Conservation (phyloP, 2,113 vertebrate genomes). For the Dasyornis broadbenti region DNA sequence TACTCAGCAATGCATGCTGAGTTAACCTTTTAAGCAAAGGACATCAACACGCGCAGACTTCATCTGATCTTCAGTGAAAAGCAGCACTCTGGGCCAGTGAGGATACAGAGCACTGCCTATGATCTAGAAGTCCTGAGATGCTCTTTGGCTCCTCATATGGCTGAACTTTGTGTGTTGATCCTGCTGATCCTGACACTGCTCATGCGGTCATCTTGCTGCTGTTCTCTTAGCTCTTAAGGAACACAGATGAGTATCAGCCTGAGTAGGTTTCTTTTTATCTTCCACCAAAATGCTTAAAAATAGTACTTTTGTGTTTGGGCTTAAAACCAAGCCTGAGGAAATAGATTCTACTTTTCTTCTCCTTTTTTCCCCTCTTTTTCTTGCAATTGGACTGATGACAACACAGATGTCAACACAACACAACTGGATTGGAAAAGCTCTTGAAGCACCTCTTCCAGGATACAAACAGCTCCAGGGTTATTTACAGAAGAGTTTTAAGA, state of each 20-base stretch:
- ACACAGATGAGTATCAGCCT: background rate
- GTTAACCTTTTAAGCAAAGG: background rate
- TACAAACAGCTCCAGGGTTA: background rate
- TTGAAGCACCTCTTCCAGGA: background rate
- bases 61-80: background rate
- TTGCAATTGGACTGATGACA: background rate
- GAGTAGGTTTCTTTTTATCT: constrained; percentile 28
- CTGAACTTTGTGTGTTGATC: background rate
- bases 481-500: background rate
- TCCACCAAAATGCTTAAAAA: background rate
- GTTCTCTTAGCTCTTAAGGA: background rate
- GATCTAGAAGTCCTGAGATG: background rate
- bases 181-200: background rate
- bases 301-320: background rate
- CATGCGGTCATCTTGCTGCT: background rate
- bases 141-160: background rate
- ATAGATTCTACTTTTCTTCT: background rate
- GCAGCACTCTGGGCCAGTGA: background rate
- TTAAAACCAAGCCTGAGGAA: constrained; percentile 11
- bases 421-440: background rate
- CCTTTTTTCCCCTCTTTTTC: background rate
- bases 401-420: background rate
- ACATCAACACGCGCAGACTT: background rate
- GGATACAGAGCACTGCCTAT: background rate
- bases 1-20: background rate